Conservation (phyloP, 2,888 invertebrate species). For the Phalera bucephala region DNA sequence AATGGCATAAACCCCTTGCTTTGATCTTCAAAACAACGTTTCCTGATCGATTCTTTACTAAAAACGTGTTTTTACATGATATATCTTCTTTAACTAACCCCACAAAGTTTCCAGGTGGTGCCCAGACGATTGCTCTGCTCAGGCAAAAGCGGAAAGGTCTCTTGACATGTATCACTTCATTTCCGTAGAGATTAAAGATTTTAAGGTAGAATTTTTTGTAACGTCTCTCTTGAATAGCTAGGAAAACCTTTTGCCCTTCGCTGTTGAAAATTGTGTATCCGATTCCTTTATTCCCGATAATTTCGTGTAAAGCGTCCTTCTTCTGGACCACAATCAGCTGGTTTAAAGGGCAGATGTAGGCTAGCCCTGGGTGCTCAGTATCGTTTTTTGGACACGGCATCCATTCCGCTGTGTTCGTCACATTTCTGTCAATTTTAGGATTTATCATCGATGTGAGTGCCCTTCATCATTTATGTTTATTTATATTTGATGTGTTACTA, state of each 20-base stretch:
- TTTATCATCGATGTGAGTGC: constrained; percentile 29
- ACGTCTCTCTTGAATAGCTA: constrained; percentile 41
- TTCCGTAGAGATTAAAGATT: constrained; percentile 59
- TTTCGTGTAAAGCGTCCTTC: constrained; percentile 45
- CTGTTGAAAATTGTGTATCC: constrained; percentile 58
- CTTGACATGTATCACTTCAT: constrained; percentile 53
- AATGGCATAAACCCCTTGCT: constrained; percentile 16
- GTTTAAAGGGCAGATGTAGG: constrained; percentile 46
- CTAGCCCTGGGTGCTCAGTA: constrained; percentile 47
- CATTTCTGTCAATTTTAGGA: constrained; percentile 12
- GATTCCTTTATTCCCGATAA: constrained; percentile 38
- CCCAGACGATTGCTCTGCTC: constrained; percentile 45
- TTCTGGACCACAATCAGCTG: constrained; percentile 46
- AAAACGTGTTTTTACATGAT: constrained; percentile 29
- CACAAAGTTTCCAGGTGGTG: constrained; percentile 53
- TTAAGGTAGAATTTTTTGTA: constrained; percentile 40
- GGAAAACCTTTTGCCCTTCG: constrained; percentile 54
- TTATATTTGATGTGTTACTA: too few relatives aligned
- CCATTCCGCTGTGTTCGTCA: constrained; percentile 35
- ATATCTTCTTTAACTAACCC: constrained; percentile 42
- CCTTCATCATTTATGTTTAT: too few relatives aligned
- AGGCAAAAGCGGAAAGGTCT: constrained; percentile 32
- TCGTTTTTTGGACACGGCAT: constrained; percentile 54
- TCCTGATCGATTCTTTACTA: constrained; percentile 37
- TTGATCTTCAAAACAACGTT: constrained; percentile 38